phyloP scores from a whole-genome alignment of 2,888 invertebrate species.

The Pinctada fucata region DNA sequence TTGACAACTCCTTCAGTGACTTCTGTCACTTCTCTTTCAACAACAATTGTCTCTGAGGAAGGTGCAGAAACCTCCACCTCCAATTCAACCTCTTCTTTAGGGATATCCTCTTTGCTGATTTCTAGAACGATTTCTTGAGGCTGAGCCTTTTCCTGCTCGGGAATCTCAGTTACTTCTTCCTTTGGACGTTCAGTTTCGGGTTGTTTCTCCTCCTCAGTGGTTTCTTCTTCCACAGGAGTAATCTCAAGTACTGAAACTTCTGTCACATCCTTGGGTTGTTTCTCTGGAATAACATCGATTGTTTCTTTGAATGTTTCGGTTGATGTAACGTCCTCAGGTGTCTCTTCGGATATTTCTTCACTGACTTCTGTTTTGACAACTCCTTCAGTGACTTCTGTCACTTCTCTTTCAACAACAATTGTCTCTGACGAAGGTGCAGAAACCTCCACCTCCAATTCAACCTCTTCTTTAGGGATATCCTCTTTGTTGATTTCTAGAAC shows the following conservation, averaged over 20 bases:
- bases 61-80: neutral
- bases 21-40: too few species aligned
- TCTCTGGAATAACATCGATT: slow-evolving; percentile 24
- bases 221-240: slow-evolving; percentile 16
- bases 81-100: neutral
- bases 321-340: slow-evolving; percentile 8
- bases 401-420: slow-evolving; percentile 8
- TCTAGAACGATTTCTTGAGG: too few species aligned
- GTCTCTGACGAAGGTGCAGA: neutral
- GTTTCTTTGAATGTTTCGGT: slow-evolving; percentile 18
- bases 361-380: slow-evolving; percentile 32
- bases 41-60: neutral
- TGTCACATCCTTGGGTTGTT: slow-evolving; percentile 23
- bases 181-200: too few species aligned
- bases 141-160: too few species aligned
- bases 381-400: slow-evolving; percentile 32
- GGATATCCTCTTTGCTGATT: neutral
- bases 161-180: too few species aligned
- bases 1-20: neutral
- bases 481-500: slow-evolving; percentile 14
- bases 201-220: too few species aligned
- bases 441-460: neutral
- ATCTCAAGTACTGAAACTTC: slow-evolving; percentile 33
- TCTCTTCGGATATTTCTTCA: slow-evolving; percentile 33
- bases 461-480: neutral